Evolutionary conservation across 1,140 invertebrate genomes (phyloP).

Genomic region (Drosophila pachea): DNA sequence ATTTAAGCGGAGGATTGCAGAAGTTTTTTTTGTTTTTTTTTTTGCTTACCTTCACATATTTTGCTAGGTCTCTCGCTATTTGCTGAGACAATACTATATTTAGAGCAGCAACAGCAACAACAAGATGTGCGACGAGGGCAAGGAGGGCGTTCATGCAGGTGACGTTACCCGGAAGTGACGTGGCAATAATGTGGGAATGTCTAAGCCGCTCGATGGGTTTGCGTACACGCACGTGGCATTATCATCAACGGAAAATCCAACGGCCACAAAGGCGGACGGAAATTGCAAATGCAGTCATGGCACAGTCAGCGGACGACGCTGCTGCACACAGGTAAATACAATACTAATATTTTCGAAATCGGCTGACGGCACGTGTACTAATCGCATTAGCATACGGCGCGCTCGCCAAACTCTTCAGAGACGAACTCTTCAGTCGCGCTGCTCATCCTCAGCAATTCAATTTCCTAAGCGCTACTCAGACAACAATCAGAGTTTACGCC

Average conservation of each 20-base stretch:
- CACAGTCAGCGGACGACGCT: background rate
- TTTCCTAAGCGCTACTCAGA: slow-evolving; percentile 17
- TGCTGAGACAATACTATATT: slow-evolving; percentile 14
- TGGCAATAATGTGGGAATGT: slow-evolving; percentile 35
- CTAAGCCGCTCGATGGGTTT: background rate
- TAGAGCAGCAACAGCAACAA: background rate
- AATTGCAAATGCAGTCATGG: slow-evolving; percentile 61
- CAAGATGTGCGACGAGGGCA: slow-evolving; percentile 6
- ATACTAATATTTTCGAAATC: no score
- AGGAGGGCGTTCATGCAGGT: slow-evolving; percentile 7
- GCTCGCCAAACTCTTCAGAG: background rate
- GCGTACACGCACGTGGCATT: background rate
- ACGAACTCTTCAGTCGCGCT: background rate
- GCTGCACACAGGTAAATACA: no score
- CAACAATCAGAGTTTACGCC: background rate
- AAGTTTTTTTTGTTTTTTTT: no score
- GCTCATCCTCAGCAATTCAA: slow-evolving; percentile 8
- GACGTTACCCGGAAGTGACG: slow-evolving; percentile 33
- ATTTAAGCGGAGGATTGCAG: no score
- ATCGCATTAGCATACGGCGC: slow-evolving; percentile 39
- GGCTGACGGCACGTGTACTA: slow-evolving; percentile 21
- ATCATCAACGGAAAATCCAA: slow-evolving; percentile 1
- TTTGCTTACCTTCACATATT: no score
- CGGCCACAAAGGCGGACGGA: slow-evolving; percentile 32
- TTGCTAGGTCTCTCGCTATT: no score